Evolutionary conservation across 1,140 invertebrate species (phyloP).

Genomic region (Lepidurus arcticus): DNA sequence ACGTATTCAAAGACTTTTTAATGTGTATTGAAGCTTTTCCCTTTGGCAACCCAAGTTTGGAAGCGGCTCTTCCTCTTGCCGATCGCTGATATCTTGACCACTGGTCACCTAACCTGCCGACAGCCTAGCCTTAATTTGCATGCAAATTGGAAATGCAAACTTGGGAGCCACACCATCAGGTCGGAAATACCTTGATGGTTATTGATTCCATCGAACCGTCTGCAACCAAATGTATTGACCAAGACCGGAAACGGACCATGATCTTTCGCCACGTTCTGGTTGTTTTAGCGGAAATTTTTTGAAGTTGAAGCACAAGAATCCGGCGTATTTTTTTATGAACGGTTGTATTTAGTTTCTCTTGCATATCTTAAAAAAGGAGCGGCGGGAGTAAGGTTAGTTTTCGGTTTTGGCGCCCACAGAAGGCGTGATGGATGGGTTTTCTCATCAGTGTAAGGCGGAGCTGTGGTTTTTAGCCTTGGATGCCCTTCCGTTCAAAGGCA

Average conservation of each 20-base stretch:
- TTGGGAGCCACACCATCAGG: background rate
- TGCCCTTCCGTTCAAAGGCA: background rate
- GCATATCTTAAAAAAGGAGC: background rate
- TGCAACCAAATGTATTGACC: background rate
- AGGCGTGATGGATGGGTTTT: background rate
- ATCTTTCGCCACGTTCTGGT: background rate
- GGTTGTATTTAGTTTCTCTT: background rate
- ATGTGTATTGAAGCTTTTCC: background rate
- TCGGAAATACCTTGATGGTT: background rate
- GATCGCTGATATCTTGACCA: background rate
- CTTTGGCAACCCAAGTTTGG: too few species aligned
- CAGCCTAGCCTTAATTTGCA: background rate
- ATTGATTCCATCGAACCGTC: background rate
- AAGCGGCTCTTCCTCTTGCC: too few species aligned
- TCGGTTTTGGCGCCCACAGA: background rate
- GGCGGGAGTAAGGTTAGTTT: background rate
- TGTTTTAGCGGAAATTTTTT: background rate
- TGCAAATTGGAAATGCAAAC: slow-evolving; percentile 5
- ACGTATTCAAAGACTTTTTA: background rate
- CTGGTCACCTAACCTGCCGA: background rate
- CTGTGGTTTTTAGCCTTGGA: background rate
- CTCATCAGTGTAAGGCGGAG: slow-evolving; percentile 8
- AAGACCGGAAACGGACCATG: background rate
- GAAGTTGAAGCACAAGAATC: too few species aligned
- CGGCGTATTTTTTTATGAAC: background rate